Evolutionary conservation across 1,140 invertebrate genomes (phyloP).

Genomic region (Eulimnadia texana): DNA sequence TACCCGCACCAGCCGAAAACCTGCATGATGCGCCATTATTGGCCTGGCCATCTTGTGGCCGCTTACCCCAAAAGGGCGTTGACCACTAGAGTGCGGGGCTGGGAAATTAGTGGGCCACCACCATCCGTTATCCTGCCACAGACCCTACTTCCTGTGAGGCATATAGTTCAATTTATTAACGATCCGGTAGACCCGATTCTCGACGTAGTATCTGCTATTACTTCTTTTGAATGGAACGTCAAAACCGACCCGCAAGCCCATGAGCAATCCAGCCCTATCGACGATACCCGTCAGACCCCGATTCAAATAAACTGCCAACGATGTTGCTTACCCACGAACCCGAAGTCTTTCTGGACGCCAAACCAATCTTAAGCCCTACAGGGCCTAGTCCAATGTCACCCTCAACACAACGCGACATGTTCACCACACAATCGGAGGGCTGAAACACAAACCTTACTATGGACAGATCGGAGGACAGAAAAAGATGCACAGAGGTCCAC

Average conservation of each 20-base stretch:
- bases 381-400: neutral
- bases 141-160: neutral
- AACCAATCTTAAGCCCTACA: neutral
- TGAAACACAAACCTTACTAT: too few species aligned
- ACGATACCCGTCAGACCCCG: neutral
- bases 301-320: neutral
- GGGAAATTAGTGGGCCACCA: neutral
- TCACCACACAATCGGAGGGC: neutral
- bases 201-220: too few species aligned
- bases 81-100: neutral
- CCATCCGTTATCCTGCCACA: too few species aligned
- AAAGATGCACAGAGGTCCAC: neutral
- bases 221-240: too few species aligned
- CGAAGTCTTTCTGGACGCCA: too few species aligned
- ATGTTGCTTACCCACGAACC: too few species aligned
- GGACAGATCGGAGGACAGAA: neutral
- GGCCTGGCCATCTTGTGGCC: neutral
- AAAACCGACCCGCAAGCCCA: too few species aligned
- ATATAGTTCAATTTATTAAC: neutral
- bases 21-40: neutral
- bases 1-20: neutral
- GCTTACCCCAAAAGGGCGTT: neutral
- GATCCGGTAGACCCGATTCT: too few species aligned
- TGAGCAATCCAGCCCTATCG: too few species aligned
- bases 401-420: neutral